Evolutionary conservation across 2,888 invertebrate genomes (phyloP).

Genomic region (Danaus chrysippus): DNA sequence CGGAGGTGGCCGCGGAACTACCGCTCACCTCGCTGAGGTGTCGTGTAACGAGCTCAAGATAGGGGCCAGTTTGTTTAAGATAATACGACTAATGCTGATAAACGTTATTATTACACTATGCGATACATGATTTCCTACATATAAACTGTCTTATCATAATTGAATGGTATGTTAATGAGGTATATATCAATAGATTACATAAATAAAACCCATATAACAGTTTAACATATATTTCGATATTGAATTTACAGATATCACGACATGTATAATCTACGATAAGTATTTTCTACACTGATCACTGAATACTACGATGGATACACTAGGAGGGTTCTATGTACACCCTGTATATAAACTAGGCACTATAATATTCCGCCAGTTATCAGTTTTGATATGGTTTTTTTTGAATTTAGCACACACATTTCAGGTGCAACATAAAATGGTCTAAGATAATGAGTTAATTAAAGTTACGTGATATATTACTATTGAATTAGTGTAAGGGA

Average conservation of each 20-base stretch:
- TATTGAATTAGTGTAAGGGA: slow-evolving; percentile 26
- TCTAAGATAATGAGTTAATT: slow-evolving; percentile 24
- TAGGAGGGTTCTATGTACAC: slow-evolving; percentile 31
- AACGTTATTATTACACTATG: slow-evolving; percentile 35
- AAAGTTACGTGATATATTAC: slow-evolving; percentile 23
- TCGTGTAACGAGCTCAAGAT: slow-evolving; percentile 35
- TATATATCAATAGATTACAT: slow-evolving; percentile 41
- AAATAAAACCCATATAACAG: slow-evolving; percentile 75
- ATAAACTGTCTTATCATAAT: slow-evolving; percentile 15
- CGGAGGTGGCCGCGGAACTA: slow-evolving; percentile 32
- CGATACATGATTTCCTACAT: slow-evolving; percentile 37
- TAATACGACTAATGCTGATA: slow-evolving; percentile 40
- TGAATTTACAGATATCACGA: slow-evolving; percentile 73
- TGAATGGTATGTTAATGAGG: slow-evolving; percentile 29
- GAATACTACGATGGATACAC: slow-evolving; percentile 20
- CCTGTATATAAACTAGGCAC: slow-evolving; percentile 33
- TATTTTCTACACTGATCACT: slow-evolving; percentile 33
- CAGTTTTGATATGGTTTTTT: slow-evolving; percentile 16
- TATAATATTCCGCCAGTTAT: slow-evolving; percentile 22
- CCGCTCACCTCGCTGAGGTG: slow-evolving; percentile 34
- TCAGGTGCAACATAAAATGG: slow-evolving; percentile 22
- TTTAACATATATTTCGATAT: slow-evolving; percentile 75
- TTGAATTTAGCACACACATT: slow-evolving; percentile 21
- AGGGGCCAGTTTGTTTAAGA: slow-evolving; percentile 53
- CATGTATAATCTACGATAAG: slow-evolving; percentile 52